A percentile compares a stretch with the other conserved stretches of the same genome.
Conservation (phyloP, 2,888 invertebrate genomes). For the Eustalomyia histrio region DNA sequence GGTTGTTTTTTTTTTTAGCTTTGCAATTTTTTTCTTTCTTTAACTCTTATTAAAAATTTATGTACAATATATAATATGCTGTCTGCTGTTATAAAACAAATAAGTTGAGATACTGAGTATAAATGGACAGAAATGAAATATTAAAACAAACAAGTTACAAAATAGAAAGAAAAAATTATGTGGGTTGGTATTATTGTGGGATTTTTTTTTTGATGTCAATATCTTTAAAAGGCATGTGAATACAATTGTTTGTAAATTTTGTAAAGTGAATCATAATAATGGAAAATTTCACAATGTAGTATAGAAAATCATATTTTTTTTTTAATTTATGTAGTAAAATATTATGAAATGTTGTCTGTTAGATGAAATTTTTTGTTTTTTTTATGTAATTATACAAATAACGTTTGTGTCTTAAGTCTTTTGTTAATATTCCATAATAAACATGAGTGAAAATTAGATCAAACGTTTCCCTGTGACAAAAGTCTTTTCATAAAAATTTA, state of each 20-base stretch:
- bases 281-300: background rate
- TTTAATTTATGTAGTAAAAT: too few relatives aligned
- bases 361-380: too few relatives aligned
- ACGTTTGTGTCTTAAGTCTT: background rate
- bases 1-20: conserved; percentile 11
- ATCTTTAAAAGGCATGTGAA: conserved; percentile 29
- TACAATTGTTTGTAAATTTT: conserved; percentile 24
- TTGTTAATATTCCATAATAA: background rate
- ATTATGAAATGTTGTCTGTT: too few relatives aligned
- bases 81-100: conserved; percentile 26
- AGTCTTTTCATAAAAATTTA: too few relatives aligned
- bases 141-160: background rate
- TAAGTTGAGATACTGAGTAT: conserved; percentile 10
- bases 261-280: conserved; percentile 43
- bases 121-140: conserved; percentile 22
- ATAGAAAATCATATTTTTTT: background rate
- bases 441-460: too few relatives aligned
- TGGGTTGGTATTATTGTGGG: conserved; percentile 47
- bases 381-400: background rate
- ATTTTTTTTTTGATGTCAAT: conserved; percentile 6
- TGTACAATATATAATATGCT: conserved; percentile 17
- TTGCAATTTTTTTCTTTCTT: conserved; percentile 23
- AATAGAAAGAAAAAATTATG: conserved; percentile 26
- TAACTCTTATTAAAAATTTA: conserved; percentile 48
- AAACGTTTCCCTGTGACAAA: too few relatives aligned